A percentile compares a stretch with the other conserved stretches of the same genome.
Evolutionary conservation across 2,888 invertebrate species (phyloP).

Genomic region (Saturnia japonica): DNA sequence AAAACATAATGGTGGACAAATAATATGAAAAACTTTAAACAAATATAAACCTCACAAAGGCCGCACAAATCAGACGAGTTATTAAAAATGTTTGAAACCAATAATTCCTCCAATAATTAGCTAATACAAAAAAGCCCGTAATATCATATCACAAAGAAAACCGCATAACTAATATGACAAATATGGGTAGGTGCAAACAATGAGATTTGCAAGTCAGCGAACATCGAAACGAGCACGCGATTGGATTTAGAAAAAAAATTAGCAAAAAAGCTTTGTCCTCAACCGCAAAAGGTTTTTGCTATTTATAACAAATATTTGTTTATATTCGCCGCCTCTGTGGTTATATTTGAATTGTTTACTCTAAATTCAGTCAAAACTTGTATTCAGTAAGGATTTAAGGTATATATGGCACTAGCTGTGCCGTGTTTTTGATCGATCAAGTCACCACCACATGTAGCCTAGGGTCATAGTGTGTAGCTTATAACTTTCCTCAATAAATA

Average conservation of each 20-base stretch:
- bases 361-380: background rate
- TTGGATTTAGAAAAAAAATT: background rate
- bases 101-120: slow-evolving; percentile 14
- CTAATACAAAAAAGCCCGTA: slow-evolving; percentile 12
- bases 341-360: background rate
- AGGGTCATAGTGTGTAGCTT: too few species aligned
- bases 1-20: background rate
- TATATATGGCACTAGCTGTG: too few species aligned
- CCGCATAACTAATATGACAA: slow-evolving; percentile 59
- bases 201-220: slow-evolving; percentile 60
- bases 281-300: slow-evolving; percentile 47
- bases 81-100: slow-evolving; percentile 6
- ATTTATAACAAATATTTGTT: slow-evolving; percentile 12
- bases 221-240: slow-evolving; percentile 21
- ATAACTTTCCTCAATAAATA: too few species aligned
- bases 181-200: slow-evolving; percentile 49
- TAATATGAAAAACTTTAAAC: background rate
- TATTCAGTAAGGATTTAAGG: background rate
- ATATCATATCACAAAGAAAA: slow-evolving; percentile 47
- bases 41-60: background rate
- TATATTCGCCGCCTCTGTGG: background rate
- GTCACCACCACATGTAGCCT: too few species aligned
- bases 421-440: too few species aligned
- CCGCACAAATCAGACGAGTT: background rate
- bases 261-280: slow-evolving; percentile 60